phyloP scores from a whole-genome alignment of 2,888 invertebrate species.

The Spialia ferax region DNA sequence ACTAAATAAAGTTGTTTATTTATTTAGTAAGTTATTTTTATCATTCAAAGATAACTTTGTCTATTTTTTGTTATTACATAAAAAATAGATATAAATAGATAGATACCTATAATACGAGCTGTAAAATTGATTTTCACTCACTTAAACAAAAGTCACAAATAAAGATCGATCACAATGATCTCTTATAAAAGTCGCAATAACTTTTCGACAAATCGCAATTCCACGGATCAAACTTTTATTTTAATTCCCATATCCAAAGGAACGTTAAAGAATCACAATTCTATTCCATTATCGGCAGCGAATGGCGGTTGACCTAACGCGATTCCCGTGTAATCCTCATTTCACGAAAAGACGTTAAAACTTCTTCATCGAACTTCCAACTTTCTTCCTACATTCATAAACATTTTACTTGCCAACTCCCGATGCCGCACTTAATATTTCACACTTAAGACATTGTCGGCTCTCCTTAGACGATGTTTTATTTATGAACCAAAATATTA shows the following conservation, averaged over 20 bases:
- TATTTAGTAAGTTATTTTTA: too few relatives aligned
- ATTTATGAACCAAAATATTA: slow-evolving; percentile 32
- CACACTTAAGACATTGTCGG: slow-evolving; percentile 56
- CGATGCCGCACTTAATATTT: slow-evolving; percentile 66
- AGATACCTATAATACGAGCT: too few relatives aligned
- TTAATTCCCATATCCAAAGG: slow-evolving; percentile 30
- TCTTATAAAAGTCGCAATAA: slow-evolving; percentile 2
- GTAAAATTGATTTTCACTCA: neutral
- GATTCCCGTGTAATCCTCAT: slow-evolving; percentile 77
- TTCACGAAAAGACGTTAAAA: slow-evolving; percentile 69
- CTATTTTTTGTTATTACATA: too few relatives aligned
- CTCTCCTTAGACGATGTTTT: slow-evolving; percentile 19
- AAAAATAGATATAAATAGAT: too few relatives aligned
- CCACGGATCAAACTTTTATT: slow-evolving; percentile 25
- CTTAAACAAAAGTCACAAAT: neutral
- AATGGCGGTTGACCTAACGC: slow-evolving; percentile 74
- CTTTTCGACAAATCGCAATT: slow-evolving; percentile 15
- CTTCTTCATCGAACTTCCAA: slow-evolving; percentile 63
- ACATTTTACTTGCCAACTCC: slow-evolving; percentile 72
- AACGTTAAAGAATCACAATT: slow-evolving; percentile 65
- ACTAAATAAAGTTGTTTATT: slow-evolving; percentile 3
- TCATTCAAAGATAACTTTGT: too few relatives aligned
- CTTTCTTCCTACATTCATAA: slow-evolving; percentile 79
- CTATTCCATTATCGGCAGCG: slow-evolving; percentile 70
- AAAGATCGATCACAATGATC: neutral